Evolutionary conservation across 1,140 invertebrate genomes (phyloP), one percentile per base, ranked within the genome.

Genomic region (Drosophila ogumai): DNA sequence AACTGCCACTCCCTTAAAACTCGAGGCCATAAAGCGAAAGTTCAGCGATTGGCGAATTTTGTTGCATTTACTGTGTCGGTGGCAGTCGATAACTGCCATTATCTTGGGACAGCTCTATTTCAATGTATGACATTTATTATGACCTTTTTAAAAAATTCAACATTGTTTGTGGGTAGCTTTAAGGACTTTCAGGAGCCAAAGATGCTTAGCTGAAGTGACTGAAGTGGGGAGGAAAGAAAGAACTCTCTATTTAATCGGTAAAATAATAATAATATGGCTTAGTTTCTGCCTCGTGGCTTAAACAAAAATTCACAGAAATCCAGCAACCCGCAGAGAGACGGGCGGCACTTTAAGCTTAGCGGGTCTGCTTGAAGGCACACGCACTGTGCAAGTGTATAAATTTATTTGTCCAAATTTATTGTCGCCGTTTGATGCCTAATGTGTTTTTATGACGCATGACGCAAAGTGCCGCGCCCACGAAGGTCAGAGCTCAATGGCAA

Each of bases 321-420:
- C 44, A 7, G 3, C 22, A 25, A 25, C 44, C 15, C 22, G 15
- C 38, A n/a, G 6, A 15, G 7, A 8, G 10, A 4, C 3, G 2
- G 3, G 8, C 6, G 25, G 10, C 19, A 10, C 31, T 44, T 67
- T 69, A 69, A 69, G 31, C 19, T 67, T 34, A 3, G 7, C 15
- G 13, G 12, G 2, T 7, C 25, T 28, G 43, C 50, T 28, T 71
- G 72, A 41, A 72, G 41, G 25, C 41, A 32, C 63, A 55, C 66
- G 68, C 69, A 67, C 34, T 7, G 19, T n/a, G 60, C 49, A 19
- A 46, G 31, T 57, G 22, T 55, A 61, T 56, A 81, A 59, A 78
- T 78, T 72, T 85, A 81, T 86, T 80, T 87, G 82, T 87, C 63
- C 79, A 87, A 87, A 87, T 87, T 87, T 88, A 87, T 87, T 87